Evolutionary conservation across 2,888 invertebrate genomes (phyloP), one percentile per base, ranked within the genome.

Genomic region (Troides oblongomaculatus): DNA sequence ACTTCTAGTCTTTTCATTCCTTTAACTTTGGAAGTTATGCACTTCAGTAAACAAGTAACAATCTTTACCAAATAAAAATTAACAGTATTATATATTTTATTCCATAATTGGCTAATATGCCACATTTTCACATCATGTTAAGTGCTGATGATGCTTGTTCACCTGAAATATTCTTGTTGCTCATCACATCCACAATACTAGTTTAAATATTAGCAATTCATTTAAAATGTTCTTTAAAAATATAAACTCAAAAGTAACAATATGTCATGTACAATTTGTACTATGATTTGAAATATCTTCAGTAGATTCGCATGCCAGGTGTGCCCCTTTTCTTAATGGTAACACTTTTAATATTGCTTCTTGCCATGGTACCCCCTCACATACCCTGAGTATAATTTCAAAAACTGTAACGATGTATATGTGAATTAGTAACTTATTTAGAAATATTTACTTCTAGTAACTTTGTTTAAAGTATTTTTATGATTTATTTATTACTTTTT

Each of bases 301-400:
- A 71, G 79, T 83, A 62, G 81, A 79, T 67, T 86, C 81, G 78
- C 81, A 82, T 66, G 93, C 79, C 57, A 58, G 12, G 53, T 90
- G 94, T 46, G 95, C 96, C 43, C 96, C 96, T 87, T 97, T 97
- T 62, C 97, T 92, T 78, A 94, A 91, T 2, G 98, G 98, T 74
- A 98, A 89, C 4, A 96, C 95, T 80, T 94, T 92, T 74, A 97
- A 90, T 73, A 98, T 94, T 1, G 97, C 94, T 66, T 97, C 95
- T 80, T 95, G 95, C 96, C 98, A 98, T 0, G 94, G 90, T 79
- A 94, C 93, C 3, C 97, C 97, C 88, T 96, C 96, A n/a, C 95
- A 94, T 8, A 97, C 94, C 77, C 94, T 93, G 43, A 97, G 87
- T 63, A 98, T 86, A 79, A 98, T 96, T 89, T 97, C 96, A 85